Conservation (phyloP, 1,140 invertebrate species). For the Zaprionus ghesquierei region DNA sequence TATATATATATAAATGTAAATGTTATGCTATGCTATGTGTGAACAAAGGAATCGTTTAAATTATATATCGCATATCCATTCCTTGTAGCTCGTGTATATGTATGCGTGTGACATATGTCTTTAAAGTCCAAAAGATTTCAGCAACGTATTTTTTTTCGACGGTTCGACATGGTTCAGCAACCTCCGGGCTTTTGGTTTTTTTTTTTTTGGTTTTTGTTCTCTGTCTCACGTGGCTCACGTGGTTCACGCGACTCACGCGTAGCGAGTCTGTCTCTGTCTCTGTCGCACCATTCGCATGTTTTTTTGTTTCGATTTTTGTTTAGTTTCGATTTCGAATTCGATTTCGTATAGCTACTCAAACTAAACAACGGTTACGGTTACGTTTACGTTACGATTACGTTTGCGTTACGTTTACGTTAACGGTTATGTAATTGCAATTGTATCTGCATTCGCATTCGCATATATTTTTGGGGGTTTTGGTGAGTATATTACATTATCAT, state of each 20-base stretch:
- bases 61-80: conserved; percentile 25
- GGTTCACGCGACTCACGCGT: neutral
- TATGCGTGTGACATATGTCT: conserved; percentile 39
- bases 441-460: conserved; percentile 33
- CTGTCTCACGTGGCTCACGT: conserved; percentile 5
- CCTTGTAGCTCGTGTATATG: conserved; percentile 1
- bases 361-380: conserved; percentile 70
- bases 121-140: conserved; percentile 73
- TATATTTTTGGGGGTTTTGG: conserved; percentile 45
- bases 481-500: conserved; percentile 78
- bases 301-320: neutral
- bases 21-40: conserved; percentile 3
- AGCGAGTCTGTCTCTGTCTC: conserved; percentile 40
- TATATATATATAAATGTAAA: conserved; percentile 36
- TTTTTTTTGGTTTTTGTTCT: neutral
- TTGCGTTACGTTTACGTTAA: conserved; percentile 54
- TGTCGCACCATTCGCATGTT: conserved; percentile 73
- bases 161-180: conserved; percentile 74
- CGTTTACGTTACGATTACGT: conserved; percentile 44
- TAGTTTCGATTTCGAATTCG: conserved; percentile 35
- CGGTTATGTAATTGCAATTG: conserved; percentile 1
- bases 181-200: conserved; percentile 34
- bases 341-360: conserved; percentile 62
- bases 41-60: neutral
- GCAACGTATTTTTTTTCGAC: conserved; percentile 69